Evolutionary conservation across 2,888 invertebrate genomes (phyloP).

Genomic region (Drosophila acutilabella): DNA sequence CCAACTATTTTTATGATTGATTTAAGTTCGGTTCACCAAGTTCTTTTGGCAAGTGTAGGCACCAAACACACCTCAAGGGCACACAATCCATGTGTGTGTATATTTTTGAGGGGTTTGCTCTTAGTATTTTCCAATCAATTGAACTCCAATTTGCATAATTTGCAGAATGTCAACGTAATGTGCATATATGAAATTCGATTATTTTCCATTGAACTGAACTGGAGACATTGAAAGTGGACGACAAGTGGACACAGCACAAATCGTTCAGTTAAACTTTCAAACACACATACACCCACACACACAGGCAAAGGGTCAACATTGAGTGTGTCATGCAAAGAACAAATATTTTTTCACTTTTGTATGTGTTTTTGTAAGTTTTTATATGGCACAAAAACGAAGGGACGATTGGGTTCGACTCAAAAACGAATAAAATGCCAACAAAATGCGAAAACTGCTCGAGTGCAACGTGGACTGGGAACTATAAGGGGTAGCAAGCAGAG

Average conservation of each 20-base stretch:
- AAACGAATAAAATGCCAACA: conserved; percentile 54
- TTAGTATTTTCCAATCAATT: conserved; percentile 79
- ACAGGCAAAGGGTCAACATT: conserved; percentile 27
- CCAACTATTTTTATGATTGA: too few species aligned
- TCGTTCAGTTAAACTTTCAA: conserved; percentile 24
- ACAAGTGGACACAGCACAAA: conserved; percentile 53
- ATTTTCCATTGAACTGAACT: conserved; percentile 81
- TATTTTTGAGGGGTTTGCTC: conserved; percentile 14
- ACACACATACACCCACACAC: conserved; percentile 13
- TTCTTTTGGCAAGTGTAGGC: not conserved
- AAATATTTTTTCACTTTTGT: conserved; percentile 69
- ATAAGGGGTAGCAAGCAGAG: conserved; percentile 39
- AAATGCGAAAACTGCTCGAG: conserved; percentile 33
- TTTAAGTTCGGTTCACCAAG: too few species aligned
- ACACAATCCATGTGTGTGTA: not conserved
- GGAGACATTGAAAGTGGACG: conserved; percentile 73
- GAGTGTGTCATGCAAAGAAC: conserved; percentile 69
- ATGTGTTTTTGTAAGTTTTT: conserved; percentile 39
- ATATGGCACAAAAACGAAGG: conserved; percentile 27
- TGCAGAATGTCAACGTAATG: conserved; percentile 78
- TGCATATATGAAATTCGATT: conserved; percentile 77
- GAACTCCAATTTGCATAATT: conserved; percentile 81
- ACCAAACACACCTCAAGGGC: conserved; percentile 19
- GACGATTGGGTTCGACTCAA: conserved; percentile 61
- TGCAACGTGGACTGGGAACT: conserved; percentile 14